Conservation (phyloP, 2,888 invertebrate species). For the Desoria tigrina region DNA sequence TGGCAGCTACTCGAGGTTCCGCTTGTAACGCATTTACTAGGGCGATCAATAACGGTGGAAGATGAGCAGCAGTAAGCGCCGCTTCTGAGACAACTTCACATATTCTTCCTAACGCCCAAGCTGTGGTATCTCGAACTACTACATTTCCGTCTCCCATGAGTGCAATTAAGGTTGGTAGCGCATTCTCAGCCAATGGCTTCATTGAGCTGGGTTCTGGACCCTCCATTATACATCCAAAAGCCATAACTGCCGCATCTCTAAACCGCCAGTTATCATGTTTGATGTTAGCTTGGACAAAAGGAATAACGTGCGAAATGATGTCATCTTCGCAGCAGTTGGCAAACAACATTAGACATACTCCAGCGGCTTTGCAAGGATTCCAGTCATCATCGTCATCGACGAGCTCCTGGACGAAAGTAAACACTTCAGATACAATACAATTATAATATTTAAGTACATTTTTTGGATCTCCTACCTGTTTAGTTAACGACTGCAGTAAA, state of each 20-base stretch:
- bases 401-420: slow-evolving; percentile 67
- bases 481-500: slow-evolving; percentile 87
- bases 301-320: slow-evolving; percentile 91
- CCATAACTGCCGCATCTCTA: slow-evolving; percentile 97
- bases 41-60: slow-evolving; percentile 78
- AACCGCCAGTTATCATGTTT: slow-evolving; percentile 87
- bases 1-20: slow-evolving; percentile 94
- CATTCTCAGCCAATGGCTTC: slow-evolving; percentile 91
- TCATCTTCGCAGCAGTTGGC: slow-evolving; percentile 97
- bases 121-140: slow-evolving; percentile 92
- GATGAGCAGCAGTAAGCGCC: slow-evolving; percentile 81
- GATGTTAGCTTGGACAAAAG: slow-evolving; percentile 94
- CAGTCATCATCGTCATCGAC: slow-evolving; percentile 98
- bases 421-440: slow-evolving; percentile 12
- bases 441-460: slow-evolving; percentile 13
- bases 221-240: slow-evolving; percentile 70
- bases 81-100: slow-evolving; percentile 96
- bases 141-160: slow-evolving; percentile 93
- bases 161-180: slow-evolving; percentile 92
- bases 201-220: slow-evolving; percentile 76
- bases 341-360: slow-evolving; percentile 96
- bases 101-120: slow-evolving; percentile 97
- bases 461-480: slow-evolving; percentile 66
- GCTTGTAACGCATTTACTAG: slow-evolving; percentile 83
- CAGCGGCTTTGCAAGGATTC: slow-evolving; percentile 99